These are phyloP conservation scores for Theristicus caerulescens DNA, from an alignment of 2,113 vertebrate species.

Conservation along the genomic window DNA sequence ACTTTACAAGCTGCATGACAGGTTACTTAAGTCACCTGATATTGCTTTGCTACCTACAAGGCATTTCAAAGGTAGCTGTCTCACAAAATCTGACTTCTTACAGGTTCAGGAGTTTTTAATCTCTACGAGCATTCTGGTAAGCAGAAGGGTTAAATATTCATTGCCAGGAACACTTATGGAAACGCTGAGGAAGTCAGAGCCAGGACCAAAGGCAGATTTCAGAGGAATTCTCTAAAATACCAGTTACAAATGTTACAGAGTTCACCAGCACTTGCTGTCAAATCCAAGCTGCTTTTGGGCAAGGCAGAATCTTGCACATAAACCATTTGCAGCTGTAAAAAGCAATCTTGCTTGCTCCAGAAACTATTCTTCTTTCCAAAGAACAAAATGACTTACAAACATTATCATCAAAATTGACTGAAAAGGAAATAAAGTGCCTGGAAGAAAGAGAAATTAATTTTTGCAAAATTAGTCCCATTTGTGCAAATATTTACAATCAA, in stretches of 20 bases:
- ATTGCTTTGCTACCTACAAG: neutral
- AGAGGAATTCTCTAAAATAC: slow-evolving; percentile 16
- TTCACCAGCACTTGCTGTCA: slow-evolving; percentile 40
- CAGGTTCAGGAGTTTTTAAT: neutral
- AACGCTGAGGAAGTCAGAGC: neutral
- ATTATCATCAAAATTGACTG: neutral
- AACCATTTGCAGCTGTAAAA: slow-evolving; percentile 38
- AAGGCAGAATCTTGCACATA: slow-evolving; percentile 4
- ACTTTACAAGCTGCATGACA: neutral
- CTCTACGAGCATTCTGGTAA: neutral
- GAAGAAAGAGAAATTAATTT: neutral
- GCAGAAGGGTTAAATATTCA: slow-evolving; percentile 22
- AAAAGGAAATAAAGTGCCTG: neutral
- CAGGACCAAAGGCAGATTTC: slow-evolving; percentile 29
- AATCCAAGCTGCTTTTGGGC: slow-evolving; percentile 18
- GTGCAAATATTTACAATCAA: slow-evolving; percentile 25
- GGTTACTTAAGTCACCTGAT: neutral
- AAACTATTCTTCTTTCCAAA: slow-evolving; percentile 4
- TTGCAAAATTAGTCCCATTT: neutral
- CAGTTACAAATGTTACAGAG: neutral
- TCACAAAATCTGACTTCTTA: neutral
- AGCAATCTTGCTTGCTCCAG: neutral
- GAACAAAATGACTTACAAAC: neutral
- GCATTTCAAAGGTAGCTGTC: neutral
- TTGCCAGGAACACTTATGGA: neutral